phyloP scores from a whole-genome alignment of 2,113 vertebrate genomes.

The Oceanodroma tethys region DNA sequence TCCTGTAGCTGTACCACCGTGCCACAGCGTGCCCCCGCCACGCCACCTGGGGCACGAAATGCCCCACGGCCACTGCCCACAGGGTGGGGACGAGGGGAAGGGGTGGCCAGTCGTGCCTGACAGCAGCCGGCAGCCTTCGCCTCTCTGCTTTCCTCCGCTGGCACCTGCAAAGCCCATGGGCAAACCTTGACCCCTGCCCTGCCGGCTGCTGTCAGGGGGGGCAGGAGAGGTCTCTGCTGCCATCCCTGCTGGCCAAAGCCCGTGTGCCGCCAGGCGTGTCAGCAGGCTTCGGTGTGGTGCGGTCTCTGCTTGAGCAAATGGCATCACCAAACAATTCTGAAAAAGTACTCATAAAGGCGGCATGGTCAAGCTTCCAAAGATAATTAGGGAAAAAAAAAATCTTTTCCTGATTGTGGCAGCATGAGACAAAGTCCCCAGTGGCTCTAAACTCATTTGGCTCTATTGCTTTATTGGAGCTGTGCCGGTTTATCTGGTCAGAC shows the following conservation, averaged over 20 bases:
- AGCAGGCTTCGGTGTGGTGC: fast-evolving
- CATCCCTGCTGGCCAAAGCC: fast-evolving
- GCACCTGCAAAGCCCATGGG: background rate
- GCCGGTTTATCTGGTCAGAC: background rate
- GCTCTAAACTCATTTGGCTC: background rate
- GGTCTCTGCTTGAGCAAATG: background rate
- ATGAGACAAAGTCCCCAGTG: background rate
- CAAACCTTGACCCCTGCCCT: background rate
- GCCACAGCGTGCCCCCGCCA: fast-evolving
- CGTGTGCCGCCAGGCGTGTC: fast-evolving
- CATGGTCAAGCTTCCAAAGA: background rate
- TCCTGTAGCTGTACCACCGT: background rate
- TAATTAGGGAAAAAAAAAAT: fast-evolving
- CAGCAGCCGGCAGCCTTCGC: fast-evolving
- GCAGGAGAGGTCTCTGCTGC: background rate
- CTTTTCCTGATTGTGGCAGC: background rate
- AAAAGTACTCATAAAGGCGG: fast-evolving
- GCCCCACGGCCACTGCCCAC: fast-evolving
- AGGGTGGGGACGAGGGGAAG: background rate
- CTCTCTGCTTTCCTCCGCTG: background rate
- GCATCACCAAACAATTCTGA: fast-evolving
- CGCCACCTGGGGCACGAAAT: fast-evolving
- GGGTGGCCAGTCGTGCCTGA: background rate
- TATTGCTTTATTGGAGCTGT: background rate
- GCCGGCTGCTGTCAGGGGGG: background rate